A percentile compares a stretch with the other conserved stretches of the same genome.
phyloP scores from a whole-genome alignment of 2,797 vertebrate species.

The Danio albolineatus region DNA sequence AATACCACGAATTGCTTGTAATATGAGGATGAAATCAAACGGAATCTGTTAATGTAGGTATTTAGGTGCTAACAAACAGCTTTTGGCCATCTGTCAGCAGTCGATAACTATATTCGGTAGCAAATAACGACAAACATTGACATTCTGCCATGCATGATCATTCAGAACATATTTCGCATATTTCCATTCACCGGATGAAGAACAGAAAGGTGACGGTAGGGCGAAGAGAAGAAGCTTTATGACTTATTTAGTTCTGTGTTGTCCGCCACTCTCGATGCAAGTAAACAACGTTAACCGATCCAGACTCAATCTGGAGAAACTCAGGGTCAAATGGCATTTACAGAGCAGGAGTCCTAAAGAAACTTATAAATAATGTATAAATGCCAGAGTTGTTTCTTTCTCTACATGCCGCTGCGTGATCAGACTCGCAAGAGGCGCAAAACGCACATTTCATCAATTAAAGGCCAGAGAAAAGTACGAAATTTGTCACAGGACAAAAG shows the following conservation, averaged over 20 bases:
- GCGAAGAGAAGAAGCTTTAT: constrained; percentile 23
- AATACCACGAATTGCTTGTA: background rate
- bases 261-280: constrained; percentile 16
- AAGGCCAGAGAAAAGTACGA: constrained; percentile 13
- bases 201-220: constrained; percentile 5
- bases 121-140: constrained; percentile 43
- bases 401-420: constrained; percentile 43
- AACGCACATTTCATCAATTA: constrained; percentile 10
- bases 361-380: constrained; percentile 55
- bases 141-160: constrained; percentile 23
- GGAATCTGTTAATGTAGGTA: constrained; percentile 4
- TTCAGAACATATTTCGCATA: constrained; percentile 22
- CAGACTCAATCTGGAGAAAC: constrained; percentile 50
- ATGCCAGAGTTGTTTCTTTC: constrained; percentile 37
- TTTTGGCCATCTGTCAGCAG: constrained; percentile 47
- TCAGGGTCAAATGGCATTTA: constrained; percentile 52
- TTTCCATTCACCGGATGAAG: constrained; percentile 22
- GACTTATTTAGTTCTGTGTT: constrained; percentile 49
- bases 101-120: constrained; percentile 33
- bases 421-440: constrained; percentile 36
- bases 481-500: constrained; percentile 34
- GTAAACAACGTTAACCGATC: constrained; percentile 48
- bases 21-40: background rate
- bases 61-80: constrained; percentile 47
- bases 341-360: constrained; percentile 55